Conservation (phyloP, 2,888 invertebrate genomes). For the Drosophila paramelanica region DNA sequence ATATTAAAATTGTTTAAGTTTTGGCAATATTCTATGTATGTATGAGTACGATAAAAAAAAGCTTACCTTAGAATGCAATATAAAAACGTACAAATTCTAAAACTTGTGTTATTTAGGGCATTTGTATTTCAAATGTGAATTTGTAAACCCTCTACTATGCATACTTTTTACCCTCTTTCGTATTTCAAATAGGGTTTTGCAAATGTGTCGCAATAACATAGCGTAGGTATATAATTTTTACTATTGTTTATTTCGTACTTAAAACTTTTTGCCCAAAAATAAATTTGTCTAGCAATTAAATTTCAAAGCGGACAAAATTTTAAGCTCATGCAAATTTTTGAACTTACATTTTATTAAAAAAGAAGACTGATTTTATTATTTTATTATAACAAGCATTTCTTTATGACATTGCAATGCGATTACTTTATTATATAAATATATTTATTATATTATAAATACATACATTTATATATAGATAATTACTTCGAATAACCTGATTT, state of each 20-base stretch:
- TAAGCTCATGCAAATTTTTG: background rate
- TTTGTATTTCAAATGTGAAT: background rate
- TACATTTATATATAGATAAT: too few relatives aligned
- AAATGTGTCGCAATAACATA: background rate
- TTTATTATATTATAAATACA: too few relatives aligned
- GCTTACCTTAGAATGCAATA: background rate
- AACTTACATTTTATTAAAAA: background rate
- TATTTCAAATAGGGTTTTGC: too few relatives aligned
- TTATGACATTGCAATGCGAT: too few relatives aligned
- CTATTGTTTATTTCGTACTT: background rate
- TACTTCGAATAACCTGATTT: background rate
- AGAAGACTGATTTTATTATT: background rate
- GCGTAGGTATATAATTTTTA: too few relatives aligned
- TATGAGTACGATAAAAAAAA: background rate
- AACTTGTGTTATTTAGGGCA: background rate
- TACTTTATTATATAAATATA: too few relatives aligned
- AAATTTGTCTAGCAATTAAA: background rate
- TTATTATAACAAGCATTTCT: too few relatives aligned
- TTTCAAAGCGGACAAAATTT: background rate
- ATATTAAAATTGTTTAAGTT: slow-evolving; percentile 23
- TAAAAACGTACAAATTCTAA: background rate
- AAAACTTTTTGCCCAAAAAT: background rate
- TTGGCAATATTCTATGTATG: background rate
- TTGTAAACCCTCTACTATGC: too few relatives aligned
- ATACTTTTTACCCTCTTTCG: too few relatives aligned